Conservation (phyloP, 2,113 vertebrate species). For the Vulpes vulpes region DNA sequence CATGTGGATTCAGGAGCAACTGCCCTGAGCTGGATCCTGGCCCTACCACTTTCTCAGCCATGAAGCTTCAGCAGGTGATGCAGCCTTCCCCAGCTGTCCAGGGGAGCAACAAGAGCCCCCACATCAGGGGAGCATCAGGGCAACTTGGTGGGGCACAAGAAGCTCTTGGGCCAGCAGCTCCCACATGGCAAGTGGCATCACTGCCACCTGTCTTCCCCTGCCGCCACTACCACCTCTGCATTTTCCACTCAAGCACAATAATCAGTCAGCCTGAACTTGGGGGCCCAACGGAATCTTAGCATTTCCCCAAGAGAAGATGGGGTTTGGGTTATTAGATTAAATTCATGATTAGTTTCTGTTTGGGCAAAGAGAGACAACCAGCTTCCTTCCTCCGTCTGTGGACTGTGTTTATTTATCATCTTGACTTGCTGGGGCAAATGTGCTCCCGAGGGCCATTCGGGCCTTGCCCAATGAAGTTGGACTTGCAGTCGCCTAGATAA, state of each 20-base stretch:
- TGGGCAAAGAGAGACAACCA: background rate
- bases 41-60: background rate
- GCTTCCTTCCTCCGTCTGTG: background rate
- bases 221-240: background rate
- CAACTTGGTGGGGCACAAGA: background rate
- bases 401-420: background rate
- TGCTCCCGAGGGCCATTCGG: background rate
- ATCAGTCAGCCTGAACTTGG: background rate
- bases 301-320: conserved; percentile 1
- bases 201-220: background rate
- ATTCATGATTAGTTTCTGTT: background rate
- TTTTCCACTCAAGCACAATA: background rate
- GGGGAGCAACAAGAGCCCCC: background rate
- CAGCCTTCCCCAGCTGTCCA: background rate
- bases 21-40: background rate
- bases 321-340: background rate
- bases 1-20: background rate
- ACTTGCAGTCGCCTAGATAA: background rate
- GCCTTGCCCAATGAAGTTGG: background rate
- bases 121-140: no score
- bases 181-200: background rate
- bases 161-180: background rate
- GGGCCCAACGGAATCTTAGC: background rate
- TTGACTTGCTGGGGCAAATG: background rate
- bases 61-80: background rate